Evolutionary conservation across 2,888 invertebrate species (phyloP), one percentile per base, ranked within the genome.

Genomic region (Ceramica pisi): DNA sequence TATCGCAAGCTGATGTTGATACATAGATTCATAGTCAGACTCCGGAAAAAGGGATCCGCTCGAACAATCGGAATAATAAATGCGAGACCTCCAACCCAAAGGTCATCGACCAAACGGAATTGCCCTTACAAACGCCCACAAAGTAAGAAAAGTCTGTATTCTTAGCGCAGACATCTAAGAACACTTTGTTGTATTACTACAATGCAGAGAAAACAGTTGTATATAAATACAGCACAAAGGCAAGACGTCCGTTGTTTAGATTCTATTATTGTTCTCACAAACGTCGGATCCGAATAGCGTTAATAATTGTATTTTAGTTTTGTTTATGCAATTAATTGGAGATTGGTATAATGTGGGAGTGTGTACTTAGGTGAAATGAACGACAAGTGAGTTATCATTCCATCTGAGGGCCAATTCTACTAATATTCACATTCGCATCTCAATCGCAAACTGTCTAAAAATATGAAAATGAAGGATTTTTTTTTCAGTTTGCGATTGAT

Each of bases 151-250:
- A 41, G 14, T 50, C 35, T 21, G 44, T 56, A 59, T 67, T 66
- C 66, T 74, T 62, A 62, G 41, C 44, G 51, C 35, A 76, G 56
- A 59, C 41, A 38, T 76, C 66, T 74, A 44, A 60, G 75, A 80
- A 74, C 59, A 74, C 67, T 80, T 75, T 64, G 55, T 67, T 79
- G 41, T 79, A 44, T 72, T 57, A 64, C 41, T 67, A 64, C 63
- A 67, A 80, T 75, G 80, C 67, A 67, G 35, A 77, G 80, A 77
- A 80, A 80, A 80, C 63, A 60, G 26, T 77, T 64, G 55, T 67
- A 75, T n/a, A 63, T 53, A 57, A 78, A 74, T 53, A 19, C 46
- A 46, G 26, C 44, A 62, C 57, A 80, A 75, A 67, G 23, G 16
- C n/a, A 55, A 26, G n/a, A 14, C 50, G 26, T 46, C 21, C 19